phyloP scores from a whole-genome alignment of 2,113 vertebrate species.

The Carassius carassius region DNA sequence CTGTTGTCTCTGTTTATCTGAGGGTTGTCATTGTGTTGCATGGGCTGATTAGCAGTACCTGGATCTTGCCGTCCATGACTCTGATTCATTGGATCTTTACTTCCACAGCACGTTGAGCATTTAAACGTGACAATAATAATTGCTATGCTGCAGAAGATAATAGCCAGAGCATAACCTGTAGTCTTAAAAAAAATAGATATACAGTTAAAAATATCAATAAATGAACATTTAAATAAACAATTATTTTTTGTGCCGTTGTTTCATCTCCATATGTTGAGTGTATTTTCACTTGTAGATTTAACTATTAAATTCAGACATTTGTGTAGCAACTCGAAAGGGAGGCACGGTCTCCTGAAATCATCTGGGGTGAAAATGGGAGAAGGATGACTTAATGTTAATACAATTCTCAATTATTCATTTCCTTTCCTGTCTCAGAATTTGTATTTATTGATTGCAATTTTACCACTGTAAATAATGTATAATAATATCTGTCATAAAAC shows the following conservation, averaged over 20 bases:
- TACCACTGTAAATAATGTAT: no score
- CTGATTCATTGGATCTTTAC: no score
- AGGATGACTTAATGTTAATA: no score
- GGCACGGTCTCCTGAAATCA: no score
- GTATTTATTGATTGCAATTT: no score
- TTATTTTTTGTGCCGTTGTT: neutral
- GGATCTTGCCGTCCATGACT: neutral
- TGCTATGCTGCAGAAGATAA: rapidly evolving
- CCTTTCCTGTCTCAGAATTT: no score
- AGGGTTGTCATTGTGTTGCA: no score
- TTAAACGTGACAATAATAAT: rapidly evolving
- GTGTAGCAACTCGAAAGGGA: no score
- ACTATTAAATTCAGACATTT: neutral
- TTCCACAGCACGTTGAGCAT: no score
- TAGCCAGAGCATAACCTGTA: neutral
- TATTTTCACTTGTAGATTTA: neutral
- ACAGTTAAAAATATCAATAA: neutral
- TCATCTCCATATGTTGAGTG: neutral
- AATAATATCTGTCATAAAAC: no score
- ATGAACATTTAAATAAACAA: neutral
- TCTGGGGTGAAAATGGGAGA: no score
- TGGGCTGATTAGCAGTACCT: neutral
- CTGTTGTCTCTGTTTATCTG: neutral
- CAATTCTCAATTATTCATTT: no score
- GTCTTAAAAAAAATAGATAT: neutral